Percentiles rank a stretch among this genome's conserved stretches.
These are phyloP conservation scores for Tenebrio molitor DNA, from an alignment of 1,140 invertebrate species.

Conservation along the genomic window DNA sequence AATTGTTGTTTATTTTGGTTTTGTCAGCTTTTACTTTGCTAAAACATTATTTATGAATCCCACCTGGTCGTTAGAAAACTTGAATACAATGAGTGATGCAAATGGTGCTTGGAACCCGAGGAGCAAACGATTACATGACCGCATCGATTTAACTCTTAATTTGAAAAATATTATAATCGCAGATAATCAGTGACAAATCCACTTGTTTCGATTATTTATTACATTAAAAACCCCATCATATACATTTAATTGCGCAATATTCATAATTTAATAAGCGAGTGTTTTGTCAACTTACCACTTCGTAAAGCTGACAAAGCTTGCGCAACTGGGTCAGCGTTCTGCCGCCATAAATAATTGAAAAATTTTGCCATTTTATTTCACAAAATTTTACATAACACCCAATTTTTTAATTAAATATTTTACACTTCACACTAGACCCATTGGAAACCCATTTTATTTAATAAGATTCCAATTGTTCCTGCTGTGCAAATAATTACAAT, in stretches of 20 bases:
- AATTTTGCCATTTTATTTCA: background rate
- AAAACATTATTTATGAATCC: constrained; percentile 1
- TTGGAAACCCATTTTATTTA: too few relatives aligned
- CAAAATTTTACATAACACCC: background rate
- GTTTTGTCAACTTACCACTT: background rate
- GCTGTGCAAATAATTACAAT: background rate
- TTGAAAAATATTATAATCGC: constrained; percentile 2
- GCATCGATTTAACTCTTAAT: background rate
- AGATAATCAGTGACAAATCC: background rate
- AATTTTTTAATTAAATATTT: background rate
- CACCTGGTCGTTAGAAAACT: constrained; percentile 19
- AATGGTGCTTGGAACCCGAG: constrained; percentile 1
- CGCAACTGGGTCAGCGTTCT: background rate
- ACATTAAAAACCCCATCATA: background rate
- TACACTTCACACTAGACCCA: too few relatives aligned
- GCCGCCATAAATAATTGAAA: too few relatives aligned
- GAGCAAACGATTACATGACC: background rate
- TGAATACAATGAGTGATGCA: constrained; percentile 21
- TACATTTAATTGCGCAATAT: background rate
- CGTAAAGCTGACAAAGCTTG: background rate
- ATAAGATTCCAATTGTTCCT: background rate
- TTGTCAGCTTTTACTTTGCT: background rate
- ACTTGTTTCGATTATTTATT: background rate
- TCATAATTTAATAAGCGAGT: background rate
- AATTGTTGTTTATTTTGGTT: too few relatives aligned